A percentile compares a stretch with the other conserved stretches of the same genome.
phyloP scores from a whole-genome alignment of 2,888 invertebrate genomes.

The Neoaliturus tenellus region DNA sequence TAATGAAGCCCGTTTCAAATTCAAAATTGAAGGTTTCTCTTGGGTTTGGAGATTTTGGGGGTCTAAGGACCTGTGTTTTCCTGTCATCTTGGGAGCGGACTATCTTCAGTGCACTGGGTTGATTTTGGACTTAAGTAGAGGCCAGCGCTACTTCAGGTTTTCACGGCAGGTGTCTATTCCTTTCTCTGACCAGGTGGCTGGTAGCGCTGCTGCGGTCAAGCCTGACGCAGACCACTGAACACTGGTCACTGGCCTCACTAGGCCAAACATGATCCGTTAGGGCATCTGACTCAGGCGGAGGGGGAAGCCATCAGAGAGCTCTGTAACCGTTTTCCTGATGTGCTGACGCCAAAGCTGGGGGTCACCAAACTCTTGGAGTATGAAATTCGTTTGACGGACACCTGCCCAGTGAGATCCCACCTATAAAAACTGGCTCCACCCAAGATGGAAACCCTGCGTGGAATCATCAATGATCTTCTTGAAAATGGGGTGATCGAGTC shows the following conservation, averaged over 20 bases:
- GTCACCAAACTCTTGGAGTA: constrained; percentile 12
- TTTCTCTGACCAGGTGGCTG: background rate
- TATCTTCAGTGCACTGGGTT: background rate
- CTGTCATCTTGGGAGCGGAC: constrained; percentile 8
- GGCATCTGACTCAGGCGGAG: background rate
- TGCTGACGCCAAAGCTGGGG: background rate
- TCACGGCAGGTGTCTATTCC: background rate
- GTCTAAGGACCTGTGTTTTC: background rate
- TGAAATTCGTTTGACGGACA: constrained; percentile 1
- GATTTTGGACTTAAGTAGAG: constrained; percentile 10
- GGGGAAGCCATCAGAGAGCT: background rate
- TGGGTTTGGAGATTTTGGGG: constrained; percentile 16
- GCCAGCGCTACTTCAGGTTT: background rate
- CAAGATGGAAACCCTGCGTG: constrained; percentile 22
- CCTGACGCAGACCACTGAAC: background rate
- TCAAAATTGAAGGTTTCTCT: constrained; percentile 19
- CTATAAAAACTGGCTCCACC: constrained; percentile 46
- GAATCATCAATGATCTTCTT: background rate
- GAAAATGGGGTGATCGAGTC: constrained; percentile 6
- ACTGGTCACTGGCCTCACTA: too few relatives aligned
- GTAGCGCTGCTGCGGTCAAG: background rate
- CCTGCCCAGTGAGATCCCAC: background rate
- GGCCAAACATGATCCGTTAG: background rate
- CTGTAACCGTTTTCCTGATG: background rate
- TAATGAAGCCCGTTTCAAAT: constrained; percentile 3